phyloP scores from a whole-genome alignment of 35 echinoderm and acorn worm species.

The Acanthaster planci region DNA sequence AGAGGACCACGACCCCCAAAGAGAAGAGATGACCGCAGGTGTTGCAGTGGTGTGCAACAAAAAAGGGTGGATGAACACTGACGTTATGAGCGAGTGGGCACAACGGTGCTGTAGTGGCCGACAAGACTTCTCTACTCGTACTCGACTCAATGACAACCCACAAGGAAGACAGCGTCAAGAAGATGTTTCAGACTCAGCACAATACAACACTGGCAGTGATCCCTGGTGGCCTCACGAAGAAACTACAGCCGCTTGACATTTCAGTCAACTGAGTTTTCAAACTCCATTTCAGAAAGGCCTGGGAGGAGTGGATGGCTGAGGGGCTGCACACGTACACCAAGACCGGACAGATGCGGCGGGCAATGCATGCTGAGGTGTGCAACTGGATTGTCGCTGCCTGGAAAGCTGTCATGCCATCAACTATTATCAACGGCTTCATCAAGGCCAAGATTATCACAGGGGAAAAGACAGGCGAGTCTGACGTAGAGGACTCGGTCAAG shows the following conservation, averaged over 20 bases:
- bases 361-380: conserved; percentile 27
- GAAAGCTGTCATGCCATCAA: conserved; percentile 33
- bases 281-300: background rate
- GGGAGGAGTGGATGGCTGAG: conserved; percentile 44
- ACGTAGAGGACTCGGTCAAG: background rate
- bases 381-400: conserved; percentile 22
- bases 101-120: background rate
- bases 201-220: conserved; percentile 32
- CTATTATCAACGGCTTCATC: conserved; percentile 38
- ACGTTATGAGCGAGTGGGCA: background rate
- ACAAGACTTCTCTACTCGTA: conserved; percentile 3
- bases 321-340: conserved; percentile 20
- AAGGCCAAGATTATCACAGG: conserved; percentile 19
- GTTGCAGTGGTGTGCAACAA: no score
- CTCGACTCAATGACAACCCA: conserved; percentile 33
- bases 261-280: conserved; percentile 41
- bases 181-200: background rate
- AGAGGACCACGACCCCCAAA: no score
- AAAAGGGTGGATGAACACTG: background rate
- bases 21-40: no score
- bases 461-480: background rate
- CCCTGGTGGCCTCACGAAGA: conserved; percentile 39
- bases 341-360: conserved; percentile 29
- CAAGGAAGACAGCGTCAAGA: background rate
- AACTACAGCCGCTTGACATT: conserved; percentile 37